Percentiles rank a stretch among this genome's conserved stretches.
Evolutionary conservation across 1,140 invertebrate species (phyloP).

Genomic region (Drosophila santomea): DNA sequence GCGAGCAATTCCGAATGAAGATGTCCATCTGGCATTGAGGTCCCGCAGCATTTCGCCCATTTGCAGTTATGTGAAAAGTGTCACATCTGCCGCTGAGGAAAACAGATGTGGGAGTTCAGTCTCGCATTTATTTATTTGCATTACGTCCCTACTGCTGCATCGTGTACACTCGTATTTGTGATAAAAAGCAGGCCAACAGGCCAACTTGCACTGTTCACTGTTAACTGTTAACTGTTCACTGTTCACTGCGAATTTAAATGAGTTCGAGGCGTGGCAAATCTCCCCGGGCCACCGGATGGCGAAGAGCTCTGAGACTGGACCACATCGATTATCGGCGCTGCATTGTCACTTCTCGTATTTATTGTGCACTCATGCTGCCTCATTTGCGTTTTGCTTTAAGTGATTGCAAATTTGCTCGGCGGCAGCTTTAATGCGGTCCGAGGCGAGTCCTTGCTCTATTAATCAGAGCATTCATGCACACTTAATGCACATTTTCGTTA

Average conservation of each 20-base stretch:
- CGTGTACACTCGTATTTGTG: conserved; percentile 43
- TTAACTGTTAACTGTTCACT: not conserved
- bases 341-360: conserved; percentile 60
- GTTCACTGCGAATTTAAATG: conserved; percentile 45
- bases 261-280: conserved; percentile 37
- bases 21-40: conserved; percentile 49
- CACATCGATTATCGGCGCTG: conserved; percentile 38
- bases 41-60: conserved; percentile 28
- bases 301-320: conserved; percentile 6
- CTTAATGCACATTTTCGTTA: conserved; percentile 73
- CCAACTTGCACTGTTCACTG: conserved; percentile 33
- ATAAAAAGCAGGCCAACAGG: conserved; percentile 42
- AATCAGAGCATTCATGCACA: conserved; percentile 71
- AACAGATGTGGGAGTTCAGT: conserved; percentile 50
- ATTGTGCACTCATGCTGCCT: conserved; percentile 46
- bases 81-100: conserved; percentile 44
- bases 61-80: conserved; percentile 61
- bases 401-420: conserved; percentile 42
- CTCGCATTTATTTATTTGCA: conserved; percentile 63
- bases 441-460: conserved; percentile 50
- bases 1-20: conserved; percentile 34
- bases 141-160: conserved; percentile 56
- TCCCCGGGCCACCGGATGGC: conserved; percentile 10
- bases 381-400: conserved; percentile 51
- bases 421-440: conserved; percentile 43